Percentiles rank a stretch among this genome's conserved stretches.
These are phyloP conservation scores for Hemistola chrysoprasaria DNA, from an alignment of 2,888 invertebrate genomes.

Conservation along the genomic window DNA sequence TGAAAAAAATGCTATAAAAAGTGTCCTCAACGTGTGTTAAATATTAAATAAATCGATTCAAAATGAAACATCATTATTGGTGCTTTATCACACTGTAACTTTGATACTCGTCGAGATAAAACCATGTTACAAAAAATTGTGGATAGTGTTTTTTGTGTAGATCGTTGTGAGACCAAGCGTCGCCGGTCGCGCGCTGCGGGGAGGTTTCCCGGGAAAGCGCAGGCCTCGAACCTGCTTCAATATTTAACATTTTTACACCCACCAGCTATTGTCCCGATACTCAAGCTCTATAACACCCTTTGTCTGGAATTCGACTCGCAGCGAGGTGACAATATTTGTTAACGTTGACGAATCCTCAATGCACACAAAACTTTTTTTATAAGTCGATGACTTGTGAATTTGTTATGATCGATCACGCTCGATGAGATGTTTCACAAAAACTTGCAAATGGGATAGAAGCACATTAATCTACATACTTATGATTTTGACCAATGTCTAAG, in stretches of 20 bases:
- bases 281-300: constrained; percentile 67
- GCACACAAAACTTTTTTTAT: constrained; percentile 73
- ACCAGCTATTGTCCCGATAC: constrained; percentile 63
- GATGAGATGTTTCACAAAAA: constrained; percentile 48
- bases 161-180: constrained; percentile 72
- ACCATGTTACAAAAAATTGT: constrained; percentile 53
- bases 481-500: no score
- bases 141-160: constrained; percentile 69
- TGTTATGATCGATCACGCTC: constrained; percentile 74
- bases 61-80: constrained; percentile 81
- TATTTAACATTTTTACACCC: constrained; percentile 77
- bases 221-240: constrained; percentile 59
- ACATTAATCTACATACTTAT: no score
- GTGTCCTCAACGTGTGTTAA: no score
- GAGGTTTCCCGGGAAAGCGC: constrained; percentile 74
- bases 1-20: no score
- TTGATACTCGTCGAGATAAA: constrained; percentile 74
- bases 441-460: constrained; percentile 41
- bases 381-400: constrained; percentile 81
- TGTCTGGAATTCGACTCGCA: constrained; percentile 68
- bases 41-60: constrained; percentile 69
- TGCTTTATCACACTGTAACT: constrained; percentile 73
- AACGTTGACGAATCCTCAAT: constrained; percentile 68
- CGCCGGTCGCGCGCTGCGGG: constrained; percentile 76
- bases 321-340: constrained; percentile 79